Evolutionary conservation across 2,113 vertebrate genomes (phyloP).

Genomic region (Herpailurus yagouaroundi): DNA sequence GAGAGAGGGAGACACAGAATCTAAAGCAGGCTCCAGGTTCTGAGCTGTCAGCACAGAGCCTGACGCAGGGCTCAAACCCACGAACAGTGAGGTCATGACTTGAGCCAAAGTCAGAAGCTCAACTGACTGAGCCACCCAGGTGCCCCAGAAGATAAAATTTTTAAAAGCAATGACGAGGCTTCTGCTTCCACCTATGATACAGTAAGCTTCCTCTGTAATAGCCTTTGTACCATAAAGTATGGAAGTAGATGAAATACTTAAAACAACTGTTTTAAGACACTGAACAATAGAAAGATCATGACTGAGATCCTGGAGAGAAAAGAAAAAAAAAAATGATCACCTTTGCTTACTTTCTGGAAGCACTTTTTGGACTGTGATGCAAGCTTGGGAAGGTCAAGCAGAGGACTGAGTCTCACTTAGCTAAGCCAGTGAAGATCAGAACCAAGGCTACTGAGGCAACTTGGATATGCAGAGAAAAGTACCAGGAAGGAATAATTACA

Average conservation of each 20-base stretch:
- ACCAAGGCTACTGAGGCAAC: neutral
- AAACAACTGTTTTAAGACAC: neutral
- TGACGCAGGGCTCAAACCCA: too few species aligned
- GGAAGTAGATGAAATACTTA: neutral
- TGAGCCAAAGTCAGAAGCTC: too few species aligned
- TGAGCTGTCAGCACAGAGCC: too few species aligned
- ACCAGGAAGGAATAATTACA: neutral
- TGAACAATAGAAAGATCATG: neutral
- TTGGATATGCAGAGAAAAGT: neutral
- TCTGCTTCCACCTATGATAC: neutral
- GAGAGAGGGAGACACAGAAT: too few species aligned
- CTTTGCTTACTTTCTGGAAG: neutral
- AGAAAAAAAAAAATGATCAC: neutral
- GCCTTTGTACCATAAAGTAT: neutral
- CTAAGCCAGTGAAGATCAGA: neutral
- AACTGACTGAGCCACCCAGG: too few species aligned
- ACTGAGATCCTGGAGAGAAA: neutral
- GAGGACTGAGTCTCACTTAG: neutral
- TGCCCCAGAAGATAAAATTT: neutral
- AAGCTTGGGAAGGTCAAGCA: neutral
- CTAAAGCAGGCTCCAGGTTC: too few species aligned
- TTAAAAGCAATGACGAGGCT: neutral
- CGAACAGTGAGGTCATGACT: too few species aligned
- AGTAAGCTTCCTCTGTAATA: neutral
- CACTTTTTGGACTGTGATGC: neutral